A percentile compares a stretch with the other conserved stretches of the same genome.
Evolutionary conservation across 1,140 invertebrate genomes (phyloP).

Genomic region (Macrosteles quadrilineatus): DNA sequence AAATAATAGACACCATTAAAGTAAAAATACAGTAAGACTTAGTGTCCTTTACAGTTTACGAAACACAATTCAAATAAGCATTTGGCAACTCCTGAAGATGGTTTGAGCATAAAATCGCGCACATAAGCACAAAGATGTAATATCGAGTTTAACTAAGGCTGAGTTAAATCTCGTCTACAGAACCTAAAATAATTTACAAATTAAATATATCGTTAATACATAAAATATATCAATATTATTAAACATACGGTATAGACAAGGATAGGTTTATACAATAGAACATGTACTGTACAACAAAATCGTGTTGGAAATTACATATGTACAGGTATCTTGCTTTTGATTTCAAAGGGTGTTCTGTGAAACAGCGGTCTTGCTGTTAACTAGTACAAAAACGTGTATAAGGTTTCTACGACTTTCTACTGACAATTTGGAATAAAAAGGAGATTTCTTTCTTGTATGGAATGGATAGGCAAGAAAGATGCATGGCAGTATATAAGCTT

Average conservation of each 20-base stretch:
- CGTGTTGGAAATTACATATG: slow-evolving; percentile 17
- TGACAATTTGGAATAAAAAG: background rate
- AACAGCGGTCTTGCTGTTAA: too few species aligned
- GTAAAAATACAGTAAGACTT: background rate
- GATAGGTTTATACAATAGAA: slow-evolving; percentile 9
- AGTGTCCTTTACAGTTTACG: background rate
- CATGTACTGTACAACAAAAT: slow-evolving; percentile 13
- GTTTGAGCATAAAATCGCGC: slow-evolving; percentile 17
- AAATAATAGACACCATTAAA: background rate
- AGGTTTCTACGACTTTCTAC: too few species aligned
- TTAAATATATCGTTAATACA: slow-evolving; percentile 30
- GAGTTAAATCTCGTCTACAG: slow-evolving; percentile 12
- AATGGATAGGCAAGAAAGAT: slow-evolving; percentile 14
- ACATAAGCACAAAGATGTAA: slow-evolving; percentile 13
- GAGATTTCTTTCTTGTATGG: slow-evolving; percentile 2
- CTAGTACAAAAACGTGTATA: too few species aligned
- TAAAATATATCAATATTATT: slow-evolving; percentile 27
- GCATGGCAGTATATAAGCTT: background rate
- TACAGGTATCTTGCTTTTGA: background rate
- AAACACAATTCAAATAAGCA: background rate
- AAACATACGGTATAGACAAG: slow-evolving; percentile 6
- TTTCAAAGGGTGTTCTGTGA: background rate
- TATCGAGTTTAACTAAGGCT: background rate
- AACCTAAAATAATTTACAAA: slow-evolving; percentile 29
- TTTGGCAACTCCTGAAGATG: slow-evolving; percentile 13